Evolutionary conservation across 2,797 vertebrate species (phyloP), one percentile per base, ranked within the genome.

Genomic region (Enteromius fasciolatus): DNA sequence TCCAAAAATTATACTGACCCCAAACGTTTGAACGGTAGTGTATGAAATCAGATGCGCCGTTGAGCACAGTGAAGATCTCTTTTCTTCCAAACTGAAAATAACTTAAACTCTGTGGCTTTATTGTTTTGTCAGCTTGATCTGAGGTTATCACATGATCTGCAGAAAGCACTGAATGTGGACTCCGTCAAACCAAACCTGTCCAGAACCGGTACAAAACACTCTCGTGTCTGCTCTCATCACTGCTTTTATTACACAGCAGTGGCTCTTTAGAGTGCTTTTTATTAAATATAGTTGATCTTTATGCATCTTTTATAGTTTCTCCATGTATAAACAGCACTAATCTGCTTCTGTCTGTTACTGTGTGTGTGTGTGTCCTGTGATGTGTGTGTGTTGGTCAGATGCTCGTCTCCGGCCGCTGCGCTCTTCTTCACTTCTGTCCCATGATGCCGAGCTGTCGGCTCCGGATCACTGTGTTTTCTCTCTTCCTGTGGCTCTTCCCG

Each of bases 71-170:
- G 36, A 36, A 36, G 39, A 39, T 39, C 7, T 39, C 39, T 41
- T 1, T 41, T 80, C 2, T 77, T 78, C 61, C 20, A 20, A 44
- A n/a, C 48, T 10, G 23, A 25, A 7, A 39, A 54, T 23, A 23
- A 52, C 31, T 46, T n/a, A n/a, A 79, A 28, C 23, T 41, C 9
- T 28, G 4, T 36, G 11, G 20, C 9, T 31, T 73, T 18, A 2
- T 88, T 87, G 88, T 12, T 46, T 63, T 63, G 25, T 76, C 86
- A 95, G 94, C 57, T 78, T 17, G 87, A 90, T 20, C 20, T 86
- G 15, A 82, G 75, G 48, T 75, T 88, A 10, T 88, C 61, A 59
- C 83, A 84, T 75, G 87, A 90, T 54, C 15, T 73, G n/a, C 61
- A 61, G 5, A 90, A 87, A 83, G 87, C 91, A 25, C 66, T 61